Evolutionary conservation across 2,797 vertebrate species (phyloP), one percentile per base, ranked within the genome.

Genomic region (Fistularia tabacaria): DNA sequence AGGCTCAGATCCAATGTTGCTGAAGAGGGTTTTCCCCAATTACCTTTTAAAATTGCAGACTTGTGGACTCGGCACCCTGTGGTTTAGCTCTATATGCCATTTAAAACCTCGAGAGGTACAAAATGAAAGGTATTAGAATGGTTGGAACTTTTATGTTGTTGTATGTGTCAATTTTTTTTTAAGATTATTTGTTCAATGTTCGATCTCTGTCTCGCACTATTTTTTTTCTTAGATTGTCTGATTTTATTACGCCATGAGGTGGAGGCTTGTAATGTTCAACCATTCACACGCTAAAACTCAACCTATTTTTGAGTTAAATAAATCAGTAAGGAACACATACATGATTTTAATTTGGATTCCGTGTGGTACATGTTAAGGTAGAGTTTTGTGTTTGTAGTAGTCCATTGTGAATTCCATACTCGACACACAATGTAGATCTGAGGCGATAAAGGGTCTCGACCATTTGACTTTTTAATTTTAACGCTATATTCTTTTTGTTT

Each of bases 41-140:
- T 39, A 46, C 45, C 55, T 55, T 66, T 71, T 73, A 66, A 64
- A 80, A 66, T 66, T 76, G 69, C 57, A 71, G 58, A 62, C 48
- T 59, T 73, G 49, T 62, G 42, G 49, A 66, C 39, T 59, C 51
- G 64, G 51, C 38, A 68, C 58, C 14, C 55, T 77, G 58, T 67
- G 61, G 71, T 72, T 66, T 46, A 55, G 58, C 57, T 40, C 10
- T 67, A 66, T 72, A 69, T 47, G 62, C 47, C 61, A 67, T 53
- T 51, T 69, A 59, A 61, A 66, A 66, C 56, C 69, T 51, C 12
- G 66, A 66, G 65, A 38, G 49, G 8, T 54, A 58, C 49, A 49
- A 39, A 52, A 55, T 64, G 51, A 69, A 64, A 61, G 69, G 11
- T 56, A 68, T 69, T 49, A 64, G 59, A 51, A 57, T 47, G 51